Conservation (phyloP, 2,797 vertebrate species). For the Alcedo atthis region DNA sequence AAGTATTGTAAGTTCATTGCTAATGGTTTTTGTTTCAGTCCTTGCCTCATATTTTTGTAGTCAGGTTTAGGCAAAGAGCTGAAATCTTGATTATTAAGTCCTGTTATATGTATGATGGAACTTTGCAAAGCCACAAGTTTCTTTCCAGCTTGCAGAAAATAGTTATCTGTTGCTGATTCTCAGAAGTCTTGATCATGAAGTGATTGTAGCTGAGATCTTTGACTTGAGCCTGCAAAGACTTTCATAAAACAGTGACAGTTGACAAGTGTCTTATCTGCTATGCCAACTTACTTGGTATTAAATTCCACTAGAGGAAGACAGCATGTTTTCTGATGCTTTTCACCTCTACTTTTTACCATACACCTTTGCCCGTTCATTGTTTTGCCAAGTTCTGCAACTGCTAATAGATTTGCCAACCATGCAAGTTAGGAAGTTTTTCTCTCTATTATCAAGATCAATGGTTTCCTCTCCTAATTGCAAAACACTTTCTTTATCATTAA, state of each 20-base stretch:
- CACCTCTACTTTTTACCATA: neutral
- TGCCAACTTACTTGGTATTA: neutral
- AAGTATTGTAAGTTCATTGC: neutral
- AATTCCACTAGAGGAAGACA: neutral
- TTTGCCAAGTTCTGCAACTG: neutral
- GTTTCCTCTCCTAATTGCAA: constrained; percentile 19
- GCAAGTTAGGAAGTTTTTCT: neutral
- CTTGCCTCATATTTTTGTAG: neutral
- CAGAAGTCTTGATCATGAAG: neutral
- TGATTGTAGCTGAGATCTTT: neutral
- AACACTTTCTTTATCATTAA: constrained; percentile 24
- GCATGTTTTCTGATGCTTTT: neutral
- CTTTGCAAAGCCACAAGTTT: neutral
- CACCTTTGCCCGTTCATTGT: neutral
- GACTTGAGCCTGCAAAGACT: neutral
- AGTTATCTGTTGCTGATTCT: neutral
- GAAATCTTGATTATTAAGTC: neutral
- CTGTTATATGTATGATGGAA: neutral
- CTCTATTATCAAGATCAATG: neutral
- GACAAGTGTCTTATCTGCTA: neutral
- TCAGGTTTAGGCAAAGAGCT: neutral
- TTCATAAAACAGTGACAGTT: neutral
- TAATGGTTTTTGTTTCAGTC: neutral
- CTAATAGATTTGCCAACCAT: neutral
- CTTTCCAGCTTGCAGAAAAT: neutral